Conservation (phyloP, 2,797 vertebrate genomes). For the Bradypodion pumilum region DNA sequence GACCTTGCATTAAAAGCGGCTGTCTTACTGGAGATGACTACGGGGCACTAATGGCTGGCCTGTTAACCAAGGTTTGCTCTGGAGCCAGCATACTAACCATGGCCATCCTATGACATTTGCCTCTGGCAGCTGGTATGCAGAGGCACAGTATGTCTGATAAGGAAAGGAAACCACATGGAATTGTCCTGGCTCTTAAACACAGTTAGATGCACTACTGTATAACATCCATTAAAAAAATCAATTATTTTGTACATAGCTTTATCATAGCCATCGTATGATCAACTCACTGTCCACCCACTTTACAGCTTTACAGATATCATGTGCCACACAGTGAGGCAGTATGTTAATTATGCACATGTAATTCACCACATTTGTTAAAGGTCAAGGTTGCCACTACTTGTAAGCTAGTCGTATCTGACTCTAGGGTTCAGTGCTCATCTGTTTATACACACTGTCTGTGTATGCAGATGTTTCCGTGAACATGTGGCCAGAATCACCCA, state of each 20-base stretch:
- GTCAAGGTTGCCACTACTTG: no score
- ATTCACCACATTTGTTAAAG: not conserved
- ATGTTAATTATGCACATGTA: not conserved
- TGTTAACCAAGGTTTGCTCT: not conserved
- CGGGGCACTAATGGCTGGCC: not conserved
- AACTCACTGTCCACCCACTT: fast-evolving
- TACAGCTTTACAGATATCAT: not conserved
- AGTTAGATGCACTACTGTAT: not conserved
- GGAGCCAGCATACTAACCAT: not conserved
- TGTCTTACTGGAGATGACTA: not conserved
- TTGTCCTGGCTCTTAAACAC: not conserved
- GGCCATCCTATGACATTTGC: not conserved
- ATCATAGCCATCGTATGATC: not conserved
- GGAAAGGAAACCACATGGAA: no score
- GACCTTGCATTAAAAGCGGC: not conserved
- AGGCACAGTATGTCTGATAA: not conserved
- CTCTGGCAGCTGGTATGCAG: not conserved
- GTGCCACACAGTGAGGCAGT: not conserved
- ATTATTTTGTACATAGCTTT: not conserved
- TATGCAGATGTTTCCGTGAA: no score
- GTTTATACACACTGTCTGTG: no score
- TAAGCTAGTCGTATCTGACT: no score
- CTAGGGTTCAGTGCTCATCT: no score
- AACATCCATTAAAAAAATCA: not conserved
- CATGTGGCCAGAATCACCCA: no score